These are phyloP conservation scores for Melieria crassipennis DNA, from an alignment of 2,888 invertebrate genomes.

Conservation along the genomic window DNA sequence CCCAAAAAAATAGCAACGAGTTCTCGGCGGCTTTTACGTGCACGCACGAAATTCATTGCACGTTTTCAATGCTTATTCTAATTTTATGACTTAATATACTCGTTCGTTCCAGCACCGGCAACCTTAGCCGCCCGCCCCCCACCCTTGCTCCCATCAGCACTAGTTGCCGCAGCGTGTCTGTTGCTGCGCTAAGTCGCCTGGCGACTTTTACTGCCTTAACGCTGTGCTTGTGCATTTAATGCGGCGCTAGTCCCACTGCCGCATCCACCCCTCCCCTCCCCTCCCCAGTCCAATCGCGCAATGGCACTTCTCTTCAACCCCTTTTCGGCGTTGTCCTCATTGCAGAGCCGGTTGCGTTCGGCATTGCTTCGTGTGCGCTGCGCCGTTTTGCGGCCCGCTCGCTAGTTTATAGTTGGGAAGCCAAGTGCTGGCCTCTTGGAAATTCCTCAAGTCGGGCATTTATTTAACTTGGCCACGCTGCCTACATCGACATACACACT, in stretches of 20 bases:
- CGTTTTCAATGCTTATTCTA: constrained; percentile 42
- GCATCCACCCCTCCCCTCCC: neutral
- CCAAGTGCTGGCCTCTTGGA: neutral
- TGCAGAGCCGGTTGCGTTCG: too few species aligned
- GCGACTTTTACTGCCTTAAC: neutral
- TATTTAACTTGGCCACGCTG: neutral
- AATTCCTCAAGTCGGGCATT: constrained; percentile 9
- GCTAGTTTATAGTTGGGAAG: too few species aligned
- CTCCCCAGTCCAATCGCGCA: neutral
- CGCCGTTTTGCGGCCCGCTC: too few species aligned
- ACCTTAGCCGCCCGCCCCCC: too few species aligned
- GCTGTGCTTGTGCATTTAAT: constrained; percentile 10
- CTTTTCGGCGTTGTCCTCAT: too few species aligned
- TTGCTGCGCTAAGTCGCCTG: neutral
- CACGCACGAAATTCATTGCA: constrained; percentile 22
- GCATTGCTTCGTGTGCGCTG: too few species aligned
- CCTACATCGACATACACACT: constrained; percentile 1
- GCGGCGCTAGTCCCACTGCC: neutral
- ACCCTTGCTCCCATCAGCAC: too few species aligned
- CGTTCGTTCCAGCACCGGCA: constrained; percentile 11
- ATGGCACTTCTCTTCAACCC: neutral
- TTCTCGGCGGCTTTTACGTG: too few species aligned
- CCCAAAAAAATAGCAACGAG: too few species aligned
- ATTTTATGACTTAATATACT: constrained; percentile 60
- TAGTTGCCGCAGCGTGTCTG: too few species aligned